A percentile compares a stretch with the other conserved stretches of the same genome.
Evolutionary conservation across 2,113 vertebrate genomes (phyloP).

Genomic region (Macrotus californicus): DNA sequence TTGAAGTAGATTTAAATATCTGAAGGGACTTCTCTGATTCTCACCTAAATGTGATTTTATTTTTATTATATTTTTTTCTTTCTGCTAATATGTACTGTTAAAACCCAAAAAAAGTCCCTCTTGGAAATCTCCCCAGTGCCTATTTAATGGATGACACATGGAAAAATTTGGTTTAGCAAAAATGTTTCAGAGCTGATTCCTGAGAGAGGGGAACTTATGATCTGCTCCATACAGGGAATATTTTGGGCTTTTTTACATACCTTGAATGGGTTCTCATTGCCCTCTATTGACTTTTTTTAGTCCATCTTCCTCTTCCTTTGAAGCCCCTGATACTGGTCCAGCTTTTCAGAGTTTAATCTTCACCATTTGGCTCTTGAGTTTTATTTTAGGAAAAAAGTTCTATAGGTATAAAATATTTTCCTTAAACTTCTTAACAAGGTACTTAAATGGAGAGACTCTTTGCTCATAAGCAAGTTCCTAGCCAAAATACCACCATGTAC

Average conservation of each 20-base stretch:
- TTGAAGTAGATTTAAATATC: neutral
- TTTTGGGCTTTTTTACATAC: neutral
- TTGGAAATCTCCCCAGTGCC: neutral
- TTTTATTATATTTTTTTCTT: neutral
- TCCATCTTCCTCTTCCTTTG: neutral
- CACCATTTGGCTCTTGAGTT: neutral
- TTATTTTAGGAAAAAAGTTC: neutral
- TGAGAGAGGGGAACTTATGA: neutral
- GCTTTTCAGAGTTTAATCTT: constrained; percentile 4
- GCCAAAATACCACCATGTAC: neutral
- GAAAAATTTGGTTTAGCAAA: constrained; percentile 23
- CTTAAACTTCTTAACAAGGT: neutral
- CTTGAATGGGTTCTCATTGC: neutral
- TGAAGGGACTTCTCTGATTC: constrained; percentile 10
- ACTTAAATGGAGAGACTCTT: neutral
- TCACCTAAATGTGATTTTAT: neutral
- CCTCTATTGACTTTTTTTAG: neutral
- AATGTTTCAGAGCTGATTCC: neutral
- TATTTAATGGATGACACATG: neutral
- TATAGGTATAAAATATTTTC: neutral
- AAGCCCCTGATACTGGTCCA: neutral
- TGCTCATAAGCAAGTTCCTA: neutral
- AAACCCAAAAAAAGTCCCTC: constrained; percentile 4
- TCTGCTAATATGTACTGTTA: neutral
- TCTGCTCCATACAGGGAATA: neutral